These are phyloP conservation scores for Notodonta ziczac DNA, from an alignment of 2,888 invertebrate genomes.

Conservation along the genomic window DNA sequence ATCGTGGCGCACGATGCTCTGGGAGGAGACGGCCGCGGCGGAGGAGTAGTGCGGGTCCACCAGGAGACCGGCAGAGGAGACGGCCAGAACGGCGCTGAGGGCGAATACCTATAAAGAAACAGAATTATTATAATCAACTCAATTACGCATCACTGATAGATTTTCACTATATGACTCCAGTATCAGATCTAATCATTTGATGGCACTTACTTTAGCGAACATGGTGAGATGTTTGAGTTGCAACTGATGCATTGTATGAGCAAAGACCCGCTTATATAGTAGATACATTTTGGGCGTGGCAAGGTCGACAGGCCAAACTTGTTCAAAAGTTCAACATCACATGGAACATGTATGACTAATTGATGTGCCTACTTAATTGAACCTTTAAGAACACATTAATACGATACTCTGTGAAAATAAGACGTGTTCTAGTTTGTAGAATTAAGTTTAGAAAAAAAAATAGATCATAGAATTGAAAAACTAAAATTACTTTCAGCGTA, in stretches of 20 bases:
- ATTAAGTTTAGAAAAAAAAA: too few relatives aligned
- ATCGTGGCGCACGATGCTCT: constrained; percentile 65
- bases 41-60: constrained; percentile 69
- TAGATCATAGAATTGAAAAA: too few relatives aligned
- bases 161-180: not conserved
- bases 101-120: constrained; percentile 57
- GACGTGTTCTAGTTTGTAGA: too few relatives aligned
- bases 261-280: constrained; percentile 60
- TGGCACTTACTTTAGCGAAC: constrained; percentile 72
- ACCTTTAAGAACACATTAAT: too few relatives aligned
- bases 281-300: constrained; percentile 54
- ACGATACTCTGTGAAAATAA: too few relatives aligned
- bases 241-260: constrained; percentile 60
- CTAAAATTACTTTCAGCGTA: too few relatives aligned
- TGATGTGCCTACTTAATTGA: constrained; percentile 2
- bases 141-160: not conserved
- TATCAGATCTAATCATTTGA: not conserved
- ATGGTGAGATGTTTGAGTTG: constrained; percentile 55
- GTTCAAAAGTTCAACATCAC: constrained; percentile 28
- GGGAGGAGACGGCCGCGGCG: constrained; percentile 69
- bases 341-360: constrained; percentile 27
- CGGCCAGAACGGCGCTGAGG: constrained; percentile 68
- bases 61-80: constrained; percentile 68
- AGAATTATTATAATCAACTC: not conserved
- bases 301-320: constrained; percentile 65